Base-by-base conservation (phyloP, 2,113 vertebrate genomes). In the Ellobius talpinus region DNA sequence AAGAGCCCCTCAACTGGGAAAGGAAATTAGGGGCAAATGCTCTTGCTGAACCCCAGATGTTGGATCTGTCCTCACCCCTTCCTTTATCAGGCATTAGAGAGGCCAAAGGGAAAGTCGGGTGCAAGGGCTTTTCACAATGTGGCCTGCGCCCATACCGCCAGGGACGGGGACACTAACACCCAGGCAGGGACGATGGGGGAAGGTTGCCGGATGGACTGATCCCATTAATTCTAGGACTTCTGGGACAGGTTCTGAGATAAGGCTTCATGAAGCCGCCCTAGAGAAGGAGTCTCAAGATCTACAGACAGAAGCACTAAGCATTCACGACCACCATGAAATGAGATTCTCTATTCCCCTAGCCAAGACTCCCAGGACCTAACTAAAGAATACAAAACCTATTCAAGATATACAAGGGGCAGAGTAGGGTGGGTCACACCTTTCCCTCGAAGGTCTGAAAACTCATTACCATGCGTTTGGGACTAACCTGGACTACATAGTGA, bases 1-100 rank as follows among this genome's bases (percentile, higher is more conserved):
- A 92, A 33, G 74, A 96, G 92, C 73, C 68, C 24, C 87, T n/a
- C 93, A 70, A 68, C 84, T 78, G 52, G 45, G 55, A 81, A 93
- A 93, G 87, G 88, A 66, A 92, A 91, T 85, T 2, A 50, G 58
- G 16, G 50, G 45, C 47, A 19, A 55, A 78, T 70, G 72, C n/a
- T 82, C 74, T 97, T 42, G 14, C 52, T 93, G 73, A 90, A 87
- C 85, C 68, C 87, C 82, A n/a, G n/a, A 66, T 31, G 47, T 14
- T 58, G 65, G 50, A 39, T 68, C 73, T 91, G 81, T 63, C 82
- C 85, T 97, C 29, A 33, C 42, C 87, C 58, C 95, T 93, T 74
- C 72, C 50, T 77, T 65, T 68, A 92, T 87, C 81, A 93, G 87
- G 85, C n/a, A 47, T 76, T 13, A 73, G 23, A 66, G 47, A 90